Evolutionary conservation across 53 echinoderm and acorn worm species (phyloP).

Genomic region (Arbacia lixula): DNA sequence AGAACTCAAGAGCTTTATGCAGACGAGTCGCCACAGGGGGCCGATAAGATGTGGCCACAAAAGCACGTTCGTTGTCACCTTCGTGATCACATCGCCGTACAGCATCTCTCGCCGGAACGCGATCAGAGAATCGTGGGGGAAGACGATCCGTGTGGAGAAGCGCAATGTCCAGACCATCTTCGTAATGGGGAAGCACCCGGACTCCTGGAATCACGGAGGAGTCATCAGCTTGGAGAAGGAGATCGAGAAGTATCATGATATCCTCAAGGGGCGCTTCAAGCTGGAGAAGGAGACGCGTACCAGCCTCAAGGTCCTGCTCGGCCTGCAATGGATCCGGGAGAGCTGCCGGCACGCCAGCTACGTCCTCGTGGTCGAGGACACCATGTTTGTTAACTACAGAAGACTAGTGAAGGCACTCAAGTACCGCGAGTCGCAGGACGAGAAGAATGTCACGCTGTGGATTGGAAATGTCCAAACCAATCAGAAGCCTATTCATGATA

Average conservation of each 20-base stretch:
- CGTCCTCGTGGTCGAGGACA: conserved; percentile 13
- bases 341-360: conserved; percentile 13
- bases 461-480: conserved; percentile 17
- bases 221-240: conserved; percentile 5
- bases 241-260: conserved; percentile 13
- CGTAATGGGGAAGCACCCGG: conserved; percentile 31
- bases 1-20: background rate
- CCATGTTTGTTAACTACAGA: conserved; percentile 47
- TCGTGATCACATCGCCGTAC: conserved; percentile 18
- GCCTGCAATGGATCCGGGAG: conserved; percentile 16
- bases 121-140: conserved; percentile 36
- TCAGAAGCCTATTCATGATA: background rate
- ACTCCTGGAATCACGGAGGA: background rate
- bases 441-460: background rate
- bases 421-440: background rate
- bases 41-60: conserved; percentile 4
- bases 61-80: conserved; percentile 10
- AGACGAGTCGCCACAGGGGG: background rate
- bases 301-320: conserved; percentile 6
- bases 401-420: conserved; percentile 8
- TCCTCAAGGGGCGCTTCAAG: conserved; percentile 22
- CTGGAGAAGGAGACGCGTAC: background rate
- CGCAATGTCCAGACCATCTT: conserved; percentile 7
- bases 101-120: conserved; percentile 6
- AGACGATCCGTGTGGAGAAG: background rate